Base-by-base conservation (phyloP, 2,797 vertebrate species). In the Intellagama lesueurii region DNA sequence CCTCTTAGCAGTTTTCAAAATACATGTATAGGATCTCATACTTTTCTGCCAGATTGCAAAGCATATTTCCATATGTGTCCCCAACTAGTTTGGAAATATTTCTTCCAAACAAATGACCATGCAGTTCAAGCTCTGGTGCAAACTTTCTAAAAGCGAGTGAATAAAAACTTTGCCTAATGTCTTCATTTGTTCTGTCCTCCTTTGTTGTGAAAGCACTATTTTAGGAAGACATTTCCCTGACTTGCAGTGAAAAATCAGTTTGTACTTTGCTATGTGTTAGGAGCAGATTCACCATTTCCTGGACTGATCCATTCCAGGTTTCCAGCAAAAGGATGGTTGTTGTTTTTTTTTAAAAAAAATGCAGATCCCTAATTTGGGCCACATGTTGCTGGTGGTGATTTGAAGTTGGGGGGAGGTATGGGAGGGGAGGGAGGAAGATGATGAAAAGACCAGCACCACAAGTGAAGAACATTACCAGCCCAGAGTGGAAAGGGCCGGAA, bases 401-500 rank as follows among this genome's bases (percentile, higher is more conserved):
- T 92, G 94, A 87, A 91, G 83, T 70, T 68, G 30, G 73, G 49
- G 93, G 91, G 89, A 93, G 90, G 89, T 77, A 83, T 90, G 87
- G 92, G 87, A 40, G 73, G 90, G 90, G 95, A 88, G 93, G 92
- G 89, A 92, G 91, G 49, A 90, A 95, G 97, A 97, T 98, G 96
- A 97, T 97, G 96, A 97, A 97, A 97, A 97, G 96, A 94, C 91
- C 96, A 95, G 96, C 94, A 93, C 95, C 95, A 96, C 94, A 96
- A 95, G 95, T 73, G 90, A 95, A 96, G 95, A 92, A 88, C 95
- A 95, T 97, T 96, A 96, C 95, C 96, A 93, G 95, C 91, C 95
- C 85, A 80, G 95, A 92, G 94, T 95, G 95, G 96, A 96, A 96
- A 96, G 95, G 96, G 96, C 98, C 98, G 98, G 98, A 98, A 99